Conservation (phyloP, 53 echinoderm and acorn worm genomes). For the Paracentrotus lividus region DNA sequence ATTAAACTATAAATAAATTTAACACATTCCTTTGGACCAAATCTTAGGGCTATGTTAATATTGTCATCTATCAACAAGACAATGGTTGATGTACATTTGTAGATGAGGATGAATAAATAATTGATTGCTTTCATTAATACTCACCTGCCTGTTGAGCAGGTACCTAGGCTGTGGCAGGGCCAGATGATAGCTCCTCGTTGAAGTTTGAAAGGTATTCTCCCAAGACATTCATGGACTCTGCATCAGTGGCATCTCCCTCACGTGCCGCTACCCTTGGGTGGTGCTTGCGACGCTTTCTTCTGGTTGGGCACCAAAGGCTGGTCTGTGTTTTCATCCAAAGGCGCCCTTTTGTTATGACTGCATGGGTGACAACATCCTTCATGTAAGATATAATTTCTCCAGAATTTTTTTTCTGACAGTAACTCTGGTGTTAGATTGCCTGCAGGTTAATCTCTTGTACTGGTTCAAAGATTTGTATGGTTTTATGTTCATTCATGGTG, state of each 20-base stretch:
- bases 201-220: constrained; percentile 97
- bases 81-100: no score
- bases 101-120: not conserved
- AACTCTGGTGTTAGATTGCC: no score
- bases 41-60: no score
- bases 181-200: constrained; percentile 92
- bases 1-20: no score
- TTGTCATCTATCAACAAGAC: no score
- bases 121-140: not conserved
- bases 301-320: not conserved
- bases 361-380: not conserved
- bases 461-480: no score
- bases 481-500: no score
- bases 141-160: constrained; percentile 52
- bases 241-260: constrained; percentile 67
- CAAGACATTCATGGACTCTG: constrained; percentile 87
- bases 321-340: constrained; percentile 40
- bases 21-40: no score
- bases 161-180: constrained; percentile 68
- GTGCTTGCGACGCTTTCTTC: constrained; percentile 3
- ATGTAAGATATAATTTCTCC: no score
- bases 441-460: no score
- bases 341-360: not conserved
- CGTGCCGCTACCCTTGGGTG: not conserved
- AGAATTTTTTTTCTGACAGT: no score